Evolutionary conservation across 2,113 vertebrate genomes (phyloP).

Genomic region (Arizona elegans): DNA sequence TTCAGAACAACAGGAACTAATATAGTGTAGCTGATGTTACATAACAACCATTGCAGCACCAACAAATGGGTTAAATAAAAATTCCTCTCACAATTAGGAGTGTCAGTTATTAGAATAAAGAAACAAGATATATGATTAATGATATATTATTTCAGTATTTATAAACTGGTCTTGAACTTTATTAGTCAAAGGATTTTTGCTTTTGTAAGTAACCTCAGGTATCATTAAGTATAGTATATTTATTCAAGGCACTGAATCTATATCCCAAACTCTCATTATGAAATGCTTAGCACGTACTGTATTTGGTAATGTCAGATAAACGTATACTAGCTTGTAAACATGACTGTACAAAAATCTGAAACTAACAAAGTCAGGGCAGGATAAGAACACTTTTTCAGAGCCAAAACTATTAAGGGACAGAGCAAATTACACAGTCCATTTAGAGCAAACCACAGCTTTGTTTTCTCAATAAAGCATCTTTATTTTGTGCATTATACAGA

Average conservation of each 20-base stretch:
- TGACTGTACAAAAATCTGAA: not conserved
- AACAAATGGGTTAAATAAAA: not conserved
- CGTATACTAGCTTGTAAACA: conserved; percentile 25
- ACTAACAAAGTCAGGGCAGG: not conserved
- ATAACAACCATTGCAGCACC: not conserved
- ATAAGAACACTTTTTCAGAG: conserved; percentile 7
- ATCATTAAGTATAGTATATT: not conserved
- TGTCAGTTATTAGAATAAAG: not conserved
- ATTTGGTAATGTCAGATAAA: conserved; percentile 51
- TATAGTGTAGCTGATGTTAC: conserved; percentile 2
- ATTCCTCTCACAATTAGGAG: not conserved
- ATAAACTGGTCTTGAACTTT: not conserved
- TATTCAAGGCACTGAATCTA: rapidly evolving
- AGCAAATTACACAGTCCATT: conserved; percentile 13
- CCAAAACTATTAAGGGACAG: not conserved
- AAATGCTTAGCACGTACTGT: conserved; percentile 33
- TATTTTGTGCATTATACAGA: conserved; percentile 77
- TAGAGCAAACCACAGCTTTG: conserved; percentile 3
- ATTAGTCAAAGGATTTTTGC: not conserved
- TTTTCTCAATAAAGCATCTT: conserved; percentile 73
- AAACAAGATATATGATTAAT: not conserved
- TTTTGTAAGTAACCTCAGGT: not conserved
- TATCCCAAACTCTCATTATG: conserved; percentile 39
- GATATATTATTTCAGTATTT: not conserved
- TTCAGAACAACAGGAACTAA: not conserved